A percentile compares a stretch with the other conserved stretches of the same genome.
These are phyloP conservation scores for Acyrthosiphon pisum DNA, from an alignment of 1,140 invertebrate species.

Conservation along the genomic window DNA sequence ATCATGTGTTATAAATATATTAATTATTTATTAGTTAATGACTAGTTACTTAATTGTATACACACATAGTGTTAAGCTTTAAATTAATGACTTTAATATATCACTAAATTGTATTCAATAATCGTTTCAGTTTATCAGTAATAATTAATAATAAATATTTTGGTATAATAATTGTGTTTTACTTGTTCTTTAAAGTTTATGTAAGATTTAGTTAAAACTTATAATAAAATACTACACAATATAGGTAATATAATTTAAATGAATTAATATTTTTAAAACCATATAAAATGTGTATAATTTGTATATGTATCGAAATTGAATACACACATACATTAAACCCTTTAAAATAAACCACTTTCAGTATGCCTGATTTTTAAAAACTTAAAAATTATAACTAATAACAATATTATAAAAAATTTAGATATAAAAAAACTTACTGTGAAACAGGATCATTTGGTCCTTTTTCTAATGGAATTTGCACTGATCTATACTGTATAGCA, in stretches of 20 bases:
- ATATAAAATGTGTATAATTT: background rate
- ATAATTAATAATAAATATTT: background rate
- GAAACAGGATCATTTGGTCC: slow-evolving; percentile 65
- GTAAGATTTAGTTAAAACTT: background rate
- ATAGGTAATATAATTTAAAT: background rate
- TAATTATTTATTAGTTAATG: no score
- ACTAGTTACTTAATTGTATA: no score
- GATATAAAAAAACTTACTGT: slow-evolving; percentile 60
- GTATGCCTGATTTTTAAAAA: background rate
- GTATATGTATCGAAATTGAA: background rate
- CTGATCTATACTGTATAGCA: slow-evolving; percentile 72
- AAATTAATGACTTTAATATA: no score
- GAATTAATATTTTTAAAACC: background rate
- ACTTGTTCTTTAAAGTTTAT: background rate
- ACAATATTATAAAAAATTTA: background rate
- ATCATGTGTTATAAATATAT: no score
- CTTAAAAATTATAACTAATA: background rate
- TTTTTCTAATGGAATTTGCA: slow-evolving; percentile 75
- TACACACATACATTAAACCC: background rate
- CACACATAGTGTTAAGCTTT: no score
- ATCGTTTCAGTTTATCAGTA: background rate
- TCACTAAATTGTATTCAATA: background rate
- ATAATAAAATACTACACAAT: background rate
- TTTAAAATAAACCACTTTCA: background rate
- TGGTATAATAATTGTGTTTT: background rate